Evolutionary conservation across 2,113 vertebrate species (phyloP).

Genomic region (Oncorhynchus clarkii): DNA sequence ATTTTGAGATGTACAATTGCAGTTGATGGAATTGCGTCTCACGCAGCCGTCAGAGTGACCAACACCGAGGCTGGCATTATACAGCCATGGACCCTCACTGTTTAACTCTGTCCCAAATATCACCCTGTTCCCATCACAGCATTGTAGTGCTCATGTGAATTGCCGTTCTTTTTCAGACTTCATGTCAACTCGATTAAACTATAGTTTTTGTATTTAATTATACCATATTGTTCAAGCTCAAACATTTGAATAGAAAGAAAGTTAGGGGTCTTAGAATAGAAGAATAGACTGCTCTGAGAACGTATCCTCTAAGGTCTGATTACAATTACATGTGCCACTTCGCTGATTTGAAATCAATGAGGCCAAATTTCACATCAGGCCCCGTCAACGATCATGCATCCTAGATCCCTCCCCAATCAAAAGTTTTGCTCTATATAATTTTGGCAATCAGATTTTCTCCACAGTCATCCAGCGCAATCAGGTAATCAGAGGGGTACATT

Average conservation of each 20-base stretch:
- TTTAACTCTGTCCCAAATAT: slow-evolving; percentile 19
- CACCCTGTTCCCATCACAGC: too few relatives aligned
- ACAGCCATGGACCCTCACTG: slow-evolving; percentile 9
- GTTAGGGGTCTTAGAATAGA: slow-evolving; percentile 58
- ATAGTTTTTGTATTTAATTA: slow-evolving; percentile 7
- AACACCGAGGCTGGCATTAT: slow-evolving; percentile 16
- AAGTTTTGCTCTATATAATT: slow-evolving; percentile 83
- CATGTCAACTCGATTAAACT: too few relatives aligned
- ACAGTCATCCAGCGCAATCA: slow-evolving; percentile 84
- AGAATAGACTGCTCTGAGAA: slow-evolving; percentile 48
- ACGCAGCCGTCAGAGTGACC: slow-evolving; percentile 6
- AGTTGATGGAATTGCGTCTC: not conserved
- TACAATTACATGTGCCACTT: slow-evolving; percentile 80
- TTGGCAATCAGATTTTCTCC: slow-evolving; percentile 84
- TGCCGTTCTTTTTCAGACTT: too few relatives aligned
- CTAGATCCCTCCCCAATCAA: slow-evolving; percentile 80
- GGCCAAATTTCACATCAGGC: slow-evolving; percentile 77
- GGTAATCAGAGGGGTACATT: slow-evolving; percentile 83
- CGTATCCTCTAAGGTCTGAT: slow-evolving; percentile 70
- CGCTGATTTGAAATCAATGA: slow-evolving; percentile 80
- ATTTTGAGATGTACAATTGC: slow-evolving; percentile 2
- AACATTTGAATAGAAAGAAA: slow-evolving; percentile 69
- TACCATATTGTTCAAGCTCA: slow-evolving; percentile 60
- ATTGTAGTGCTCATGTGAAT: too few relatives aligned
- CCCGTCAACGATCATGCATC: slow-evolving; percentile 65